Evolutionary conservation across 2,113 vertebrate genomes (phyloP), one percentile per base, ranked within the genome.

Genomic region (Hepsetus odoe): DNA sequence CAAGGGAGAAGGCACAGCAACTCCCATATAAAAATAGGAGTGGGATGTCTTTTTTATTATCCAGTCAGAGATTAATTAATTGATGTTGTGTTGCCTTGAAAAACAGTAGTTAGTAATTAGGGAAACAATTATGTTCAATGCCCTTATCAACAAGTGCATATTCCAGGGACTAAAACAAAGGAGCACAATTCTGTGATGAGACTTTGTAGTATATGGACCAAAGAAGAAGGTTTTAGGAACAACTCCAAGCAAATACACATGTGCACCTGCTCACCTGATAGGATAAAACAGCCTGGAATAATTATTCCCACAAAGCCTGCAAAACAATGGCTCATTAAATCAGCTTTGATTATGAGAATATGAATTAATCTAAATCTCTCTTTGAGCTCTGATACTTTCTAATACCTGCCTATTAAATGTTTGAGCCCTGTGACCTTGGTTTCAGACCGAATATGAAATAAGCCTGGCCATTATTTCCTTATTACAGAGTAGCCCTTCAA

Each of bases 401-500:
- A 91, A 89, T 86, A 80, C 79, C 87, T 75, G 80, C 83, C 89
- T 86, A 92, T 90, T 91, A 92, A 94, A 93, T 66, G 85, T 86
- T 79, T 82, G 79, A 73, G 79, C 91, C 91, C 85, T 80, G 83
- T 87, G 88, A 93, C 92, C 92, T 94, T 93, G 90, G 83, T 93
- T 88, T 91, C 87, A 90, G 92, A 90, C 86, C 59, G 20, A 18
- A 92, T 91, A 90, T 92, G 92, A 92, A 92, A 93, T 92, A 89
- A 90, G 86, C 88, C 53, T 82, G 86, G 82, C 85, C 87, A 92
- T 95, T 94, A 95, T 87, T 86, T 81, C 74, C 67, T 87, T 91
- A 91, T 90, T 91, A 86, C 85, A 80, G 82, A 86, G 85, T 62
- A 85, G 86, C 90, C 88, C 88, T 92, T 88, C 89, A 90, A 92